Evolutionary conservation across 2,113 vertebrate genomes (phyloP), one percentile per base, ranked within the genome.

Genomic region (Eleginops maclovinus): DNA sequence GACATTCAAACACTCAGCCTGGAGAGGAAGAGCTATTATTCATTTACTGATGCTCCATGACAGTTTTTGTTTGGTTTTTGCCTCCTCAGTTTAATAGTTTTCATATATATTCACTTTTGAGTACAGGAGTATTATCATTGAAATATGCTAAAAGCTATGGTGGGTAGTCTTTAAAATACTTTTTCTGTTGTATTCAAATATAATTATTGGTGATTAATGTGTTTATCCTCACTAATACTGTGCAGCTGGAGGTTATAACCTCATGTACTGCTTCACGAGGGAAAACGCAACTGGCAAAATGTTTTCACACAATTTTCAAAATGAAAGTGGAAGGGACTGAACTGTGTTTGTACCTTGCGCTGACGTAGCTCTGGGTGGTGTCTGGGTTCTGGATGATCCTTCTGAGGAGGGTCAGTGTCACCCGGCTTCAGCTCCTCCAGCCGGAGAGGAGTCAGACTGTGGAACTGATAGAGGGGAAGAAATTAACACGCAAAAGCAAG

Each of bases 381-480:
- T 69, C 28, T 31, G 10, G 47, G 31, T 54, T 41, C 64, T 12
- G 66, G 54, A 56, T 36, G 77, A 40, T 77, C 62, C 40, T 62
- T 74, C 10, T 65, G 77, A 67, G 85, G 76, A 7, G 84, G 77
- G 41, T 86, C 64, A 11, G 44, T 74, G 1, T 44, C 79, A 14
- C 40, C 67, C 0, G 31, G 63, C 51, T 61, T 78, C 80, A 46
- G 41, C 76, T 87, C 75, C 88, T 93, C 92, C 40, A 87, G 46
- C 19, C 81, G 83, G 59, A 92, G 53, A 61, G 92, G 87, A 66
- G 84, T 91, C 63, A 94, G 61, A 63, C 87, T 85, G 76, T 96
- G 92, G 74, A 94, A 91, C 92, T 92, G 78, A 59, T 0, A 46
- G 61, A 63, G 62, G 72, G 13, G 51, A 21, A 22, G 50, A 36